Evolutionary conservation across 2,113 vertebrate genomes (phyloP).

Genomic region (Brachirus orientalis): DNA sequence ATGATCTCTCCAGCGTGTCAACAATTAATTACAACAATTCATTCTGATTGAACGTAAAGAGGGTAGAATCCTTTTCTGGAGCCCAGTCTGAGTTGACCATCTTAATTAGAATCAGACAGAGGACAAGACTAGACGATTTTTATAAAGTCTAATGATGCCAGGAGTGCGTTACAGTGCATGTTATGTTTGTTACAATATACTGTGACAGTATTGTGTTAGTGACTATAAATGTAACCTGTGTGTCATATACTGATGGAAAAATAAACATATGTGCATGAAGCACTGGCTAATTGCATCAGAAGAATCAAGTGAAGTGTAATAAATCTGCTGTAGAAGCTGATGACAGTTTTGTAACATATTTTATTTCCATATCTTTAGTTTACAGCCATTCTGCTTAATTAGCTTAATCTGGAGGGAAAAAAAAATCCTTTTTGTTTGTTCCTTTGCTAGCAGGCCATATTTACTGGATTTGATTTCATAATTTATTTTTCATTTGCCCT

Average conservation of each 20-base stretch:
- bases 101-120: too few species aligned
- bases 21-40: background rate
- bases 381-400: background rate
- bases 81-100: too few species aligned
- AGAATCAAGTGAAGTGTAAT: background rate
- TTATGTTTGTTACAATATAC: too few species aligned
- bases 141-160: too few species aligned
- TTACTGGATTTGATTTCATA: constrained; percentile 6
- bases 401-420: background rate
- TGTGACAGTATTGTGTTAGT: background rate
- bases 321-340: background rate
- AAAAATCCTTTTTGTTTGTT: background rate
- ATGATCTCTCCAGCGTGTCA: background rate
- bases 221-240: too few species aligned
- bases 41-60: constrained; percentile 3
- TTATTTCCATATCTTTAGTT: background rate
- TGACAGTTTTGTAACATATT: too few species aligned
- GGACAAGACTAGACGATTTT: background rate
- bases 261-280: too few species aligned
- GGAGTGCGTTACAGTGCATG: background rate
- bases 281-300: background rate
- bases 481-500: constrained; percentile 37
- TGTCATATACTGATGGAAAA: too few species aligned
- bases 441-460: too few species aligned
- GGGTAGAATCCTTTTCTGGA: too few species aligned